Base-by-base conservation (phyloP, 1,140 invertebrate genomes). In the Chionoecetes opilio region DNA sequence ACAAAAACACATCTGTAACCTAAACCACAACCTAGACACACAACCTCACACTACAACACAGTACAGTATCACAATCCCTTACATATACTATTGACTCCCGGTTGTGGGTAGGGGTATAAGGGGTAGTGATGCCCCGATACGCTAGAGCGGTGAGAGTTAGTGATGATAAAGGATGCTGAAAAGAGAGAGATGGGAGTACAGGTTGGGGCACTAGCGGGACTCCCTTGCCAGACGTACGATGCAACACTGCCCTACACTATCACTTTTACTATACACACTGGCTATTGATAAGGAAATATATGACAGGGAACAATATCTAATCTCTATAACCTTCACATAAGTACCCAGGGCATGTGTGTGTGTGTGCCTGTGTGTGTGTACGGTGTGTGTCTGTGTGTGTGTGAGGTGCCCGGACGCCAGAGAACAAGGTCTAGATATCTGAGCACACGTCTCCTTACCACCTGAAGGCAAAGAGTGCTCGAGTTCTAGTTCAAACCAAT, bases 111-210 rank as follows among this genome's bases (percentile, higher is more conserved):
- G 63, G 2, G n/a, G 6, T 75, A 6, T n/a, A 21, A 75, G 63
- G 21, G 21, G 8, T 90, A 63, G 37, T 11, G 41, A 14, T 82
- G 88, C 92, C 84, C 94, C 93, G 29, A 41, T 5, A 75, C 91
- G 6, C 86, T 31, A 90, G 82, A 35, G 21, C 5, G 5, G 91
- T 90, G 92, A 95, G 94, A 95, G 41, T 95, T 88, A 93, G 94
- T 29, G 86, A 32, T 53, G 21, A 87, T 93, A 75, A 91, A 95
- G 94, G 94, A 95, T 95, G 91, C 93, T 95, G 94, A n/a, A n/a
- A n/a, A n/a, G n/a, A n/a, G n/a, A 95, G 94, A 93, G 94, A 95
- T 95, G 91, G 93, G 94, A 95, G 91, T 91, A 95, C 94, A 95
- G 94, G 94, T 95, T 95, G 94, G 46, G 94, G 94, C 94, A 95